Conservation (phyloP, 2,113 vertebrate species). For the Peromyscus californicus region DNA sequence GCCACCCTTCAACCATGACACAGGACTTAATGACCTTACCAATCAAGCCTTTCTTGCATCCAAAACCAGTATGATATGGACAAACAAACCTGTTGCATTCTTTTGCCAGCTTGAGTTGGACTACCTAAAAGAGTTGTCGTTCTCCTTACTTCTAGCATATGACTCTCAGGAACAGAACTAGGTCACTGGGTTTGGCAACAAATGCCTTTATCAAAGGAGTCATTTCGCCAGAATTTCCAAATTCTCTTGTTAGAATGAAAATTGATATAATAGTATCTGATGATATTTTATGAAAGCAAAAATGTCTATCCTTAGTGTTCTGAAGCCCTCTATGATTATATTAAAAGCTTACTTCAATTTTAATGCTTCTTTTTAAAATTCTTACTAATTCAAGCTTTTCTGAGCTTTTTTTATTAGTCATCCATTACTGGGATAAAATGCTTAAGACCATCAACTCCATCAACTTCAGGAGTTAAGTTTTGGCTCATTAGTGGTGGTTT, state of each 20-base stretch:
- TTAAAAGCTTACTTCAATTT: neutral
- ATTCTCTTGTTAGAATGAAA: neutral
- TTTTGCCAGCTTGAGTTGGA: neutral
- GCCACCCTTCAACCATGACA: neutral
- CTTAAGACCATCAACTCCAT: neutral
- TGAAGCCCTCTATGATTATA: neutral
- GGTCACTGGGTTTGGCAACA: neutral
- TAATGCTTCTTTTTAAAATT: neutral
- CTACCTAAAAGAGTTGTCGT: neutral
- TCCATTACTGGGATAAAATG: neutral
- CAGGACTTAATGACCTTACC: neutral
- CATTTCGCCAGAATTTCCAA: neutral
- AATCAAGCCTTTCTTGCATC: neutral
- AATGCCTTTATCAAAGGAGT: neutral
- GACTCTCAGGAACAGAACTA: neutral
- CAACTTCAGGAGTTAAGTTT: neutral
- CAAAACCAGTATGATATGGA: no score
- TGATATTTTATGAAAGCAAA: neutral
- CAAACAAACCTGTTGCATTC: neutral
- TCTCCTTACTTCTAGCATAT: neutral
- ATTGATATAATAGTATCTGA: neutral
- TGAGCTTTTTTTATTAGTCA: neutral
- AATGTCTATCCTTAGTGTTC: neutral
- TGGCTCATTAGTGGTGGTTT: neutral
- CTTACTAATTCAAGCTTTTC: neutral